These are phyloP conservation scores for Embidobia sp. DNA, from an alignment of 2,888 invertebrate species.

Conservation along the genomic window DNA sequence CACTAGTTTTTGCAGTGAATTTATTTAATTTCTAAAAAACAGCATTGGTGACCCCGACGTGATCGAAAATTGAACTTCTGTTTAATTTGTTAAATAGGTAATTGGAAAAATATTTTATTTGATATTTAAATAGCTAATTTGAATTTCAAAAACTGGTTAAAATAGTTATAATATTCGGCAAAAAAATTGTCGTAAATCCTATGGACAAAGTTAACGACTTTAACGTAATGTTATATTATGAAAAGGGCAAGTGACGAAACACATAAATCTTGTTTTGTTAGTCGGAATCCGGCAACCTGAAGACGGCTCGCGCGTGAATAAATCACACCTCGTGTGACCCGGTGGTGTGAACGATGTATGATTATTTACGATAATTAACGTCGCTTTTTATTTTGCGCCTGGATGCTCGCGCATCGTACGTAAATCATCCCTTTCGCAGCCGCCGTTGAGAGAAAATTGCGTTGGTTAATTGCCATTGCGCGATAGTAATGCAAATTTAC, in stretches of 20 bases:
- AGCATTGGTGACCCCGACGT: too few species aligned
- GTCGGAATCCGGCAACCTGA: constrained; percentile 25
- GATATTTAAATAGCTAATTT: too few species aligned
- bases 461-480: constrained; percentile 45
- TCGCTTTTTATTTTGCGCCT: constrained; percentile 45
- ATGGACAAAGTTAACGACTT: neutral
- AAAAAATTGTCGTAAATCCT: too few species aligned
- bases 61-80: too few species aligned
- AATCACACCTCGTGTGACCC: constrained; percentile 54
- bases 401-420: constrained; percentile 39
- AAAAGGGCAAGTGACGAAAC: constrained; percentile 36
- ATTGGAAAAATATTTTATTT: too few species aligned
- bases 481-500: constrained; percentile 55
- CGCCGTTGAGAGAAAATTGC: constrained; percentile 54
- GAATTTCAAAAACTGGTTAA: neutral
- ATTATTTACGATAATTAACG: constrained; percentile 63
- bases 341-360: constrained; percentile 47
- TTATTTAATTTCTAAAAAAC: too few species aligned
- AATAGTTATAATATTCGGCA: too few species aligned
- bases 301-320: constrained; percentile 40
- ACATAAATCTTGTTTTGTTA: constrained; percentile 27
- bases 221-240: neutral
- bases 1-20: too few species aligned
- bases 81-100: too few species aligned
- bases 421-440: constrained; percentile 62